Conservation (phyloP, 2,888 invertebrate species). For the Thereva unica region DNA sequence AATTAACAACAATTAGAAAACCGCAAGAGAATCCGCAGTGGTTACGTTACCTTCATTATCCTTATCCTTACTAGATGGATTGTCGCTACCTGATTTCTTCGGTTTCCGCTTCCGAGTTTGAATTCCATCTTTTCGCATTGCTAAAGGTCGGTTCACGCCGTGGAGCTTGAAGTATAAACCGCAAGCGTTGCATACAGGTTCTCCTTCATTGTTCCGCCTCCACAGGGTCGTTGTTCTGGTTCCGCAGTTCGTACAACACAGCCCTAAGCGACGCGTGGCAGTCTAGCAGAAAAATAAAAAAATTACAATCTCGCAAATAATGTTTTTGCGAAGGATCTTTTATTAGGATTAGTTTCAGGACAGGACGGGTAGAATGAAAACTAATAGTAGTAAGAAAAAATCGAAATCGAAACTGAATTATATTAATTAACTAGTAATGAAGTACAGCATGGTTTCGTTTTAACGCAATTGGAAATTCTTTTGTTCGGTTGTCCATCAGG, state of each 20-base stretch:
- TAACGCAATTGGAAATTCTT: too few species aligned
- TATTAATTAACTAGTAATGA: too few species aligned
- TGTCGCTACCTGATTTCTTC: slow-evolving; percentile 70
- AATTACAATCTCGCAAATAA: neutral
- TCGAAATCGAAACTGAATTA: too few species aligned
- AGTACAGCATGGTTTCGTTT: too few species aligned
- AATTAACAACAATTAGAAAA: slow-evolving; percentile 9
- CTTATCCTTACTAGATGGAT: slow-evolving; percentile 43
- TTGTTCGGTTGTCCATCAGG: too few species aligned
- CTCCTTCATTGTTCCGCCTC: slow-evolving; percentile 97
- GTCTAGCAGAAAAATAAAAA: slow-evolving; percentile 61
- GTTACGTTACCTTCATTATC: slow-evolving; percentile 48
- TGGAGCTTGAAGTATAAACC: slow-evolving; percentile 96
- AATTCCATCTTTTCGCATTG: slow-evolving; percentile 96
- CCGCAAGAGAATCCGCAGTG: too few species aligned
- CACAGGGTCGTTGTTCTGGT: slow-evolving; percentile 97
- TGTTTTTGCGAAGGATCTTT: too few species aligned
- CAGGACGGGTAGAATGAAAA: too few species aligned
- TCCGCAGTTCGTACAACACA: slow-evolving; percentile 95
- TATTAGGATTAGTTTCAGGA: too few species aligned
- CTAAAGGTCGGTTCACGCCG: slow-evolving; percentile 87
- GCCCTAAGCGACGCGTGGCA: slow-evolving; percentile 83
- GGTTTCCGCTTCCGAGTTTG: slow-evolving; percentile 95
- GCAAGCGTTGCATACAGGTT: slow-evolving; percentile 98
- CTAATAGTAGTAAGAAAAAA: too few species aligned